Conservation (phyloP, 2,113 vertebrate species). For the Chlamydotis undulata region DNA sequence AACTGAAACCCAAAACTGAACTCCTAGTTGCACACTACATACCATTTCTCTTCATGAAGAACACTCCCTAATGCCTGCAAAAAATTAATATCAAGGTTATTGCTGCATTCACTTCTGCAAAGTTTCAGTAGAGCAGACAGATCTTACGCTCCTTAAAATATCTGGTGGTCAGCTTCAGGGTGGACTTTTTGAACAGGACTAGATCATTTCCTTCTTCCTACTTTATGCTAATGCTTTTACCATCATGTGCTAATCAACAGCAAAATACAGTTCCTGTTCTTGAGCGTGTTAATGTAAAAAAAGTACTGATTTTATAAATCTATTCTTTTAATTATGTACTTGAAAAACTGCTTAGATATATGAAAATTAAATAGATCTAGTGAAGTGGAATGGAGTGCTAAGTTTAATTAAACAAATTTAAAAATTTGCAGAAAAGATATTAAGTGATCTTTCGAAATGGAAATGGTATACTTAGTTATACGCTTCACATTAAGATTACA, state of each 20-base stretch:
- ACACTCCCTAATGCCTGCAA: background rate
- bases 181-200: background rate
- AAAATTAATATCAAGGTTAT: background rate
- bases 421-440: conserved; percentile 55
- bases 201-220: conserved; percentile 5
- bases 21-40: background rate
- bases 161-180: background rate
- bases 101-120: background rate
- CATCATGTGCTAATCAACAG: conserved; percentile 12
- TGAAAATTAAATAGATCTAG: conserved; percentile 64
- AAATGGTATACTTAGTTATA: conserved; percentile 41
- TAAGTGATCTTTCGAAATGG: conserved; percentile 65
- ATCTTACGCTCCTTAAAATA: background rate
- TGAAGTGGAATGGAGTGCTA: conserved; percentile 59
- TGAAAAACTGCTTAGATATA: conserved; percentile 52
- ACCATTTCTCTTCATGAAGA: background rate
- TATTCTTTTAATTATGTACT: conserved; percentile 60
- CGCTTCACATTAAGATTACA: background rate
- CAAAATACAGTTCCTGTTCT: conserved; percentile 40
- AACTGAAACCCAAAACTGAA: background rate
- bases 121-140: background rate
- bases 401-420: conserved; percentile 71
- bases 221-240: background rate
- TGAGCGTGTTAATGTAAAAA: conserved; percentile 17
- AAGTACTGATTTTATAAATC: conserved; percentile 48